These are phyloP conservation scores for Liparis tanakae DNA, from an alignment of 2,797 vertebrate species.

Conservation along the genomic window DNA sequence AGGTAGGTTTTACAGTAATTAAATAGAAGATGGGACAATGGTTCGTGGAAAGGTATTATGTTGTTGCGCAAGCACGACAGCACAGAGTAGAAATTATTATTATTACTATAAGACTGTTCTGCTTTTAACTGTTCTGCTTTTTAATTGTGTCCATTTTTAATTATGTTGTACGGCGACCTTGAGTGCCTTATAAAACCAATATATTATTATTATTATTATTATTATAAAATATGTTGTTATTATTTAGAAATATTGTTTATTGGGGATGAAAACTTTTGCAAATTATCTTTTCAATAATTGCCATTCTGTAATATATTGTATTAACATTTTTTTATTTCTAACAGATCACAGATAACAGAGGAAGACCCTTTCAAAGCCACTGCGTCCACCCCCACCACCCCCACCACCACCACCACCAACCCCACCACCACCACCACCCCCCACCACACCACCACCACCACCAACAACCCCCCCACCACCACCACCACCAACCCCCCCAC, in stretches of 20 bases:
- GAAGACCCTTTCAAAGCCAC: constrained; percentile 50
- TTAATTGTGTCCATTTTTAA: too few relatives aligned
- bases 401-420: too few relatives aligned
- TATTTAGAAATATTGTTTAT: background rate
- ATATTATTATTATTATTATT: background rate
- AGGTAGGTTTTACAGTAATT: constrained; percentile 40
- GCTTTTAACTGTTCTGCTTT: too few relatives aligned
- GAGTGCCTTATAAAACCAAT: too few relatives aligned
- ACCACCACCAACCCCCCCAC: constrained; percentile 43
- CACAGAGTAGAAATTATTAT: background rate
- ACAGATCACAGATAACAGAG: constrained; percentile 60
- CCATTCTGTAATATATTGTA: background rate
- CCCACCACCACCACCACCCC: too few relatives aligned
- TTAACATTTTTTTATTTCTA: background rate
- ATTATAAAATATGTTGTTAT: background rate
- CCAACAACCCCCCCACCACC: background rate
- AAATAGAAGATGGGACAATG: background rate
- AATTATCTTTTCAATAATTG: background rate
- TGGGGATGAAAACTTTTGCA: background rate
- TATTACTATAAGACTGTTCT: background rate
- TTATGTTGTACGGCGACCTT: too few relatives aligned
- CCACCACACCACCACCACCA: too few relatives aligned
- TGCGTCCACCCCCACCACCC: constrained; percentile 14
- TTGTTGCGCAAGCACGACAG: background rate
- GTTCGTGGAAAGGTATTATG: background rate